Conservation (phyloP, 1,140 invertebrate species). For the Acromyrmex echinatior region DNA sequence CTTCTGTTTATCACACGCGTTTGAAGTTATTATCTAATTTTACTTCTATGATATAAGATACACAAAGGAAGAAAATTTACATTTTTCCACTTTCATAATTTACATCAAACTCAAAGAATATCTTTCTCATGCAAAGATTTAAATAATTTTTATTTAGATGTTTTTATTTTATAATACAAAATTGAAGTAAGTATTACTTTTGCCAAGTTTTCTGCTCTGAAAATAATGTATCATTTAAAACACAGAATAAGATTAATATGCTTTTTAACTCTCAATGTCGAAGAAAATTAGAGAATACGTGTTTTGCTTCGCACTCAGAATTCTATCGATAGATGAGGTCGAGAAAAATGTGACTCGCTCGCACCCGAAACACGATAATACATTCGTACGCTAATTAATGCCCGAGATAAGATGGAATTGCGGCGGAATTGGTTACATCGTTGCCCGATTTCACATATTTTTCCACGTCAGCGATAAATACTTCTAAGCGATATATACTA, state of each 20-base stretch:
- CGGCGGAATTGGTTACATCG: constrained; percentile 63
- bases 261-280: not conserved
- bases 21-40: constrained; percentile 29
- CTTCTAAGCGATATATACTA: not conserved
- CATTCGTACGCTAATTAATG: constrained; percentile 70
- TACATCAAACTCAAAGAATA: not conserved
- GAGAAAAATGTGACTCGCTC: constrained; percentile 56
- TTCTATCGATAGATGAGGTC: constrained; percentile 59
- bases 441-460: constrained; percentile 64
- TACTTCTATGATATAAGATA: constrained; percentile 3
- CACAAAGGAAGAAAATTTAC: not conserved
- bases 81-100: not conserved
- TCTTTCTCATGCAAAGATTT: not conserved
- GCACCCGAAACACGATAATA: constrained; percentile 68
- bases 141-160: not conserved
- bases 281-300: constrained; percentile 32
- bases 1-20: constrained; percentile 22
- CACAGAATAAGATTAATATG: not conserved
- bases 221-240: constrained; percentile 3
- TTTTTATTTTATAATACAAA: not conserved
- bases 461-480: constrained; percentile 51
- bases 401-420: constrained; percentile 72
- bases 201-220: not conserved
- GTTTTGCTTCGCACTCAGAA: constrained; percentile 9
- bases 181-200: not conserved